Evolutionary conservation across 2,888 invertebrate genomes (phyloP).

Genomic region (Carterocephalus palaemon): DNA sequence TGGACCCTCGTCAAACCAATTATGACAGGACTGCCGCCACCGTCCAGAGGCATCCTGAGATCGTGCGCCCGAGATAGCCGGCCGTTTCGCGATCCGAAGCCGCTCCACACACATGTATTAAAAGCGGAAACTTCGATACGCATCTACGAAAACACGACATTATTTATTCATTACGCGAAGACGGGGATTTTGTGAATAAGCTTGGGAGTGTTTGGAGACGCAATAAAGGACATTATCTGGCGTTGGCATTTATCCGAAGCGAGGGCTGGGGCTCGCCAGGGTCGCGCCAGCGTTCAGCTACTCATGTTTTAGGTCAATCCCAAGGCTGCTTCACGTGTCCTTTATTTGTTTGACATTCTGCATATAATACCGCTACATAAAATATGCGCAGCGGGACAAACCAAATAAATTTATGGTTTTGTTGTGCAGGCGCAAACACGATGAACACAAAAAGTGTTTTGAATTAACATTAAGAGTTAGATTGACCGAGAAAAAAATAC

Average conservation of each 20-base stretch:
- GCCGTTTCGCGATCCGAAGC: constrained; percentile 31
- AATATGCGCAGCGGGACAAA: constrained; percentile 6
- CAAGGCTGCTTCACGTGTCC: constrained; percentile 47
- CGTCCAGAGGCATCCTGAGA: constrained; percentile 28
- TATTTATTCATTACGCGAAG: constrained; percentile 36
- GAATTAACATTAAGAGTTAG: constrained; percentile 4
- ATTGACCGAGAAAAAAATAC: constrained; percentile 11
- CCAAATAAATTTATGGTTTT: constrained; percentile 14
- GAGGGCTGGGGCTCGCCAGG: constrained; percentile 47
- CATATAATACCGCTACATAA: constrained; percentile 9
- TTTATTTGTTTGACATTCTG: constrained; percentile 3
- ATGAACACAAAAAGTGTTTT: constrained; percentile 4
- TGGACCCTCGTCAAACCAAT: constrained; percentile 58
- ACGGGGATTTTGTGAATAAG: constrained; percentile 38
- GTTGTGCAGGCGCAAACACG: constrained; percentile 20
- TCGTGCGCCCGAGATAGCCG: constrained; percentile 35
- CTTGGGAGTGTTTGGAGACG: constrained; percentile 40
- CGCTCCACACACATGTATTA: constrained; percentile 30
- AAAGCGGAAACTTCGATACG: constrained; percentile 37
- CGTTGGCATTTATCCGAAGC: constrained; percentile 38
- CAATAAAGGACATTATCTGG: constrained; percentile 49
- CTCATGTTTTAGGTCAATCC: constrained; percentile 50
- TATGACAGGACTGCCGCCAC: constrained; percentile 43
- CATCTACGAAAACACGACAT: constrained; percentile 37
- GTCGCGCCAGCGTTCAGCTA: constrained; percentile 43